Evolutionary conservation across 1,140 invertebrate genomes (phyloP).

Genomic region (Drosophila prosaltans): DNA sequence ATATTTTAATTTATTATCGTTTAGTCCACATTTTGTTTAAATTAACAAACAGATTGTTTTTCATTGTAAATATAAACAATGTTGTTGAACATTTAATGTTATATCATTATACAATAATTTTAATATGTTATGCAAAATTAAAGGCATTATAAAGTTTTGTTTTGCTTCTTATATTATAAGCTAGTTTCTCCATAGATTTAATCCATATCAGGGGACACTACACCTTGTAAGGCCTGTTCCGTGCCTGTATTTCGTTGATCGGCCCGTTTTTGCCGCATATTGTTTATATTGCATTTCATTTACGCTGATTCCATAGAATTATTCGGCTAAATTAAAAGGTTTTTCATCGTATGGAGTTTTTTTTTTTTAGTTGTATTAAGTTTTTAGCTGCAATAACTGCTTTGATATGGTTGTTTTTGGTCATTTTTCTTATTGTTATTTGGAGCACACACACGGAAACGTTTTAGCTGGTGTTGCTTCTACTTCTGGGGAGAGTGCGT

Average conservation of each 20-base stretch:
- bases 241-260: slow-evolving; percentile 4
- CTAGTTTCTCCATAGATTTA: too few relatives aligned
- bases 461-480: neutral
- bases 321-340: slow-evolving; percentile 37
- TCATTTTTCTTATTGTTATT: slow-evolving; percentile 26
- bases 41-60: too few relatives aligned
- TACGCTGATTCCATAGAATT: slow-evolving; percentile 64
- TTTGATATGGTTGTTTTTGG: slow-evolving; percentile 27
- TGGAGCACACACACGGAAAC: slow-evolving; percentile 70
- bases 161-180: too few relatives aligned
- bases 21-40: too few relatives aligned
- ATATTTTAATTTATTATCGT: too few relatives aligned
- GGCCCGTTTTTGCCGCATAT: neutral
- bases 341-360: neutral
- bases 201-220: too few relatives aligned
- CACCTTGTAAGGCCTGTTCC: neutral
- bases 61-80: too few relatives aligned
- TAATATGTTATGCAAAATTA: too few relatives aligned
- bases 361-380: slow-evolving; percentile 52
- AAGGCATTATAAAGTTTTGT: too few relatives aligned
- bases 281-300: slow-evolving; percentile 62
- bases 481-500: slow-evolving; percentile 43
- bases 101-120: too few relatives aligned
- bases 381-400: slow-evolving; percentile 59
- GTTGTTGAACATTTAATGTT: too few relatives aligned